phyloP scores from a whole-genome alignment of 2,797 vertebrate species.

The Acropternis orthonyx region DNA sequence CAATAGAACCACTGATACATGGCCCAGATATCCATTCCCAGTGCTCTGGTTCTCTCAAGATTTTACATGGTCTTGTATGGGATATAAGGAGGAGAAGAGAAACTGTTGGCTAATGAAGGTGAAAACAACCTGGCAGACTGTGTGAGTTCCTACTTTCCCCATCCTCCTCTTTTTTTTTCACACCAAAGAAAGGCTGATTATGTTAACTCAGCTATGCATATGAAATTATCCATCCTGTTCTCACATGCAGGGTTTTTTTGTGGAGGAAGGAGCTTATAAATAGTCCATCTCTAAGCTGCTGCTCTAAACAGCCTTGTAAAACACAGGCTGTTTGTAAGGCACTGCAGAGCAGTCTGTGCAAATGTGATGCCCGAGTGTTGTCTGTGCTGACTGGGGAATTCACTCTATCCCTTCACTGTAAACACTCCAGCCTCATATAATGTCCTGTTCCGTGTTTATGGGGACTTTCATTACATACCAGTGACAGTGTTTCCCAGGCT shows the following conservation, averaged over 20 bases:
- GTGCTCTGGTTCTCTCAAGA: background rate
- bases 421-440: background rate
- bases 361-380: background rate
- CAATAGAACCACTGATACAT: rapidly evolving
- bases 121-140: background rate
- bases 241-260: background rate
- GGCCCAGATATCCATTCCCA: background rate
- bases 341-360: background rate
- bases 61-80: background rate
- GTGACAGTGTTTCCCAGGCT: background rate
- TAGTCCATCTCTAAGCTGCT: background rate
- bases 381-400: background rate
- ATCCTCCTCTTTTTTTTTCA: background rate
- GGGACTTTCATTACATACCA: background rate
- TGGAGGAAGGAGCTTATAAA: background rate
- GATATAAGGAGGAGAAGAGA: background rate
- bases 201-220: background rate
- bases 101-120: background rate
- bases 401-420: background rate
- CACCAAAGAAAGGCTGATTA: background rate
- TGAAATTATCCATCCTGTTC: background rate
- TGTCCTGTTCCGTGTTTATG: rapidly evolving
- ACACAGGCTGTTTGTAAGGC: background rate
- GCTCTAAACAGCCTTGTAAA: background rate
- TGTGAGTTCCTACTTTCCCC: background rate